Evolutionary conservation across 2,113 vertebrate genomes (phyloP), one percentile per base, ranked within the genome.

Genomic region (Mola mola): DNA sequence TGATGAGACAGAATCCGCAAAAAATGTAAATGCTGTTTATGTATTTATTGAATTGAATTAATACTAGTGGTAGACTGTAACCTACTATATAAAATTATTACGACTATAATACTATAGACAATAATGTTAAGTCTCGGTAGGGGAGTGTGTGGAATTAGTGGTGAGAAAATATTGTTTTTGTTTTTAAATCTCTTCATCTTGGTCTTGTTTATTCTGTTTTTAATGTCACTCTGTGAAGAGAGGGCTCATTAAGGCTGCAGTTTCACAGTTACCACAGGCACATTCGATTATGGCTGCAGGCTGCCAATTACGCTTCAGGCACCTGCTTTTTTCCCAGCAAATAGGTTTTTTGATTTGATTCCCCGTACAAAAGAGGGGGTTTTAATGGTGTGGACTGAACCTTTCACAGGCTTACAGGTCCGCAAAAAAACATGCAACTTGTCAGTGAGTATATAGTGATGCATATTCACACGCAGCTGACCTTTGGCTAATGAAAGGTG

Each of bases 401-500:
- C n/a, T n/a, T n/a, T n/a, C n/a, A n/a, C n/a, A n/a, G n/a, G n/a
- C n/a, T n/a, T n/a, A n/a, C n/a, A n/a, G n/a, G n/a, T n/a, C n/a
- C n/a, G n/a, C n/a, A n/a, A n/a, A n/a, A n/a, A n/a, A n/a, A n/a
- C n/a, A n/a, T n/a, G n/a, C n/a, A n/a, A n/a, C n/a, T n/a, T n/a
- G n/a, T n/a, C n/a, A n/a, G n/a, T n/a, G n/a, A n/a, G n/a, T n/a
- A n/a, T n/a, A n/a, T n/a, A n/a, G n/a, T n/a, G n/a, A n/a, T n/a
- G n/a, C n/a, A n/a, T n/a, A 9, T 9, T 29, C 28, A 9, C 28
- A 29, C n/a, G 28, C 28, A 29, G 28, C 22, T 65, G 49, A 61
- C 51, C 44, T 29, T 13, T 24, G 8, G 38, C 31, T 67, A 71
- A 63, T 75, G 66, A 53, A 72, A 66, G 37, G 60, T 46, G 19